These are phyloP conservation scores for Escarpia spicata DNA, from an alignment of 2,888 invertebrate genomes.

Conservation along the genomic window DNA sequence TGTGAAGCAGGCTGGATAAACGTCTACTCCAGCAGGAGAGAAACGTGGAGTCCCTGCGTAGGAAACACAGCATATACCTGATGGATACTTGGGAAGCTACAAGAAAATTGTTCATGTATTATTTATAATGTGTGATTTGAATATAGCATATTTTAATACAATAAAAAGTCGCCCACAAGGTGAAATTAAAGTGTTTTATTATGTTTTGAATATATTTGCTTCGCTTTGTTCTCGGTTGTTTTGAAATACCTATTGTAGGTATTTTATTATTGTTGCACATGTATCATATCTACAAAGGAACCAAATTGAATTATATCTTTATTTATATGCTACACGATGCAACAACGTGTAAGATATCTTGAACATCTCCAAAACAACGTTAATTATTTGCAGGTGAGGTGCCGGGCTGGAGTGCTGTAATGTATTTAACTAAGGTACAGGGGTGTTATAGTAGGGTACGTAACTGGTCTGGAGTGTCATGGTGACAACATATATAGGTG, in stretches of 20 bases:
- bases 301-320: no score
- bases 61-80: background rate
- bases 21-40: background rate
- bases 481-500: no score
- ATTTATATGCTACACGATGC: no score
- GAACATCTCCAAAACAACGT: no score
- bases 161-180: background rate
- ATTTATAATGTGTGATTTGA: background rate
- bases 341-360: no score
- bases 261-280: no score
- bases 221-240: background rate
- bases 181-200: background rate
- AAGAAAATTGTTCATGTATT: background rate
- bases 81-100: background rate
- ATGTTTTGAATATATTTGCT: background rate
- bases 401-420: no score
- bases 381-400: no score
- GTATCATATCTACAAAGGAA: no score
- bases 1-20: background rate
- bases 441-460: no score
- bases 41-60: background rate
- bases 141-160: background rate
- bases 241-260: background rate
- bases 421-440: no score
- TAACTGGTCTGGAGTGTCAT: no score